A percentile compares a stretch with the other conserved stretches of the same genome.
Conservation (phyloP, 1,140 invertebrate genomes). For the Pseudomyrmex pallidus region DNA sequence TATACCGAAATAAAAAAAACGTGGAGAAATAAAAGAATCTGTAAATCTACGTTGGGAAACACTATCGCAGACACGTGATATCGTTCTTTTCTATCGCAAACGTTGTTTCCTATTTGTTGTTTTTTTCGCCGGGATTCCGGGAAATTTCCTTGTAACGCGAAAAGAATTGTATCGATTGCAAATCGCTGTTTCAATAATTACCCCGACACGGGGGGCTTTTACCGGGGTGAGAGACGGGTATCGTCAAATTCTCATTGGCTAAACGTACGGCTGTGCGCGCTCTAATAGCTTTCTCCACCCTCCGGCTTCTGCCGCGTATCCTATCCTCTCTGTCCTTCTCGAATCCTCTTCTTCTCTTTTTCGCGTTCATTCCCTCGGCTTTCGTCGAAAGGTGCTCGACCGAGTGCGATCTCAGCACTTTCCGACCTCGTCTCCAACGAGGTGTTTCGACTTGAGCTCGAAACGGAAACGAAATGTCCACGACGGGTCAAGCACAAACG, state of each 20-base stretch:
- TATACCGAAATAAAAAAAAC: too few relatives aligned
- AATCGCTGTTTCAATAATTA: constrained; percentile 62
- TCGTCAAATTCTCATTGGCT: constrained; percentile 44
- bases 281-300: constrained; percentile 51
- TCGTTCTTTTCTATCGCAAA: background rate
- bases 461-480: constrained; percentile 68
- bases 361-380: constrained; percentile 27
- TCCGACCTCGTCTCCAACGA: constrained; percentile 50
- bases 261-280: constrained; percentile 38
- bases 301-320: too few relatives aligned
- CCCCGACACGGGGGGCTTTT: constrained; percentile 8
- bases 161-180: constrained; percentile 54
- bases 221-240: constrained; percentile 1
- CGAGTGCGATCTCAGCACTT: constrained; percentile 72
- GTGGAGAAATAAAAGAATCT: too few relatives aligned
- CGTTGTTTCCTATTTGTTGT: too few relatives aligned
- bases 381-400: constrained; percentile 58
- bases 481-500: constrained; percentile 38
- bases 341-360: background rate
- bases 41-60: too few relatives aligned
- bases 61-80: too few relatives aligned
- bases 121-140: too few relatives aligned
- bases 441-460: constrained; percentile 48
- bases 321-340: background rate
- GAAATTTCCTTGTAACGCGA: too few relatives aligned